phyloP scores from a whole-genome alignment of 2,797 vertebrate genomes.

The Schizothorax lantsangensis region DNA sequence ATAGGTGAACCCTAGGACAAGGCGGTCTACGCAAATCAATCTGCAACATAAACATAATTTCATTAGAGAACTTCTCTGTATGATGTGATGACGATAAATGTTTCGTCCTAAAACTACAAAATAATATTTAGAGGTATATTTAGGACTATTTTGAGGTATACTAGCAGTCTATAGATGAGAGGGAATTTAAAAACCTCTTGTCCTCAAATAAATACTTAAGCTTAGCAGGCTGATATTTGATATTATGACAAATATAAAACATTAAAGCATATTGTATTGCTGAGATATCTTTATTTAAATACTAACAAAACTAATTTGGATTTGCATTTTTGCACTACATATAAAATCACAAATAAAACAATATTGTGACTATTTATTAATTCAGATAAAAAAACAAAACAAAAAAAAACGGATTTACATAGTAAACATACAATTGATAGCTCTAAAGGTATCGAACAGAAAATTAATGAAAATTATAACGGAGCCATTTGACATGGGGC shows the following conservation, averaged over 20 bases:
- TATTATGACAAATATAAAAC: not conserved
- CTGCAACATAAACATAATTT: slow-evolving; percentile 68
- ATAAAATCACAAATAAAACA: not conserved
- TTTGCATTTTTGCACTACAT: not conserved
- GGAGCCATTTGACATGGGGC: slow-evolving; percentile 37
- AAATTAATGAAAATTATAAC: slow-evolving; percentile 46
- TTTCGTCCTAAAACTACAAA: not conserved
- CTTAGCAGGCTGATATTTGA: not conserved
- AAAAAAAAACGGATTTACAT: not conserved
- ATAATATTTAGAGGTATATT: not conserved
- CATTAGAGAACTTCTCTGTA: not conserved
- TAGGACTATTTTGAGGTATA: not conserved
- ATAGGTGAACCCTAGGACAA: slow-evolving; percentile 61
- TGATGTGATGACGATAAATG: slow-evolving; percentile 5
- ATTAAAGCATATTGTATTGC: not conserved
- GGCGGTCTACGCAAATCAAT: slow-evolving; percentile 68
- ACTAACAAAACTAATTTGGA: not conserved
- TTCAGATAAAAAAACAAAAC: not conserved
- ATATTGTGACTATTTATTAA: slow-evolving; percentile 12
- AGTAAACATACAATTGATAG: not conserved
- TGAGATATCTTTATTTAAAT: not conserved
- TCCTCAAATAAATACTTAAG: not conserved
- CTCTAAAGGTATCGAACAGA: slow-evolving; percentile 2
- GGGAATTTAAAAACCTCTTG: not conserved
- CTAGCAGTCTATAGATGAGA: too few relatives aligned